phyloP scores from a whole-genome alignment of 2,888 invertebrate species.

The Aleiodes testaceus region DNA sequence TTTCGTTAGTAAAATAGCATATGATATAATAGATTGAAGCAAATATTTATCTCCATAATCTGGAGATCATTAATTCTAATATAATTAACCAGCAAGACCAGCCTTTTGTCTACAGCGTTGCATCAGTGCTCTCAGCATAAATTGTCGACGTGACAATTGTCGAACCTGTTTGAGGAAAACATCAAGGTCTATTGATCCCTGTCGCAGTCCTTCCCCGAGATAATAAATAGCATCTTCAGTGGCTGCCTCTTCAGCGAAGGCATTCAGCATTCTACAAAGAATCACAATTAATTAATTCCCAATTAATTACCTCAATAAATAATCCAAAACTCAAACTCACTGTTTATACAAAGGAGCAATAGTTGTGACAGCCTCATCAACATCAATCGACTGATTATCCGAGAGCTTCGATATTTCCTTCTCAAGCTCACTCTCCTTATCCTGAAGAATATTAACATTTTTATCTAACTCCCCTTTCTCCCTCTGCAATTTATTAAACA shows the following conservation, averaged over 20 bases:
- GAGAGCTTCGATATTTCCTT: slow-evolving; percentile 85
- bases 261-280: slow-evolving; percentile 84
- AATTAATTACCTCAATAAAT: slow-evolving; percentile 27
- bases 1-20: slow-evolving; percentile 54
- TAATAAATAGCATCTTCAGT: slow-evolving; percentile 99
- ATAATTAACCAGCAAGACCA: slow-evolving; percentile 81
- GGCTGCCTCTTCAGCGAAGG: slow-evolving; percentile 98
- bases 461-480: slow-evolving; percentile 89
- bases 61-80: slow-evolving; percentile 18
- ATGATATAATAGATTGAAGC: slow-evolving; percentile 41
- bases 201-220: slow-evolving; percentile 94
- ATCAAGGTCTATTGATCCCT: slow-evolving; percentile 95
- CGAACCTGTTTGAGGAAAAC: slow-evolving; percentile 97
- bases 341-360: slow-evolving; percentile 97
- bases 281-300: slow-evolving; percentile 26
- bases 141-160: slow-evolving; percentile 94
- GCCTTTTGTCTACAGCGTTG: slow-evolving; percentile 97
- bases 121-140: slow-evolving; percentile 95
- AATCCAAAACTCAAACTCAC: slow-evolving; percentile 74
- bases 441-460: slow-evolving; percentile 87
- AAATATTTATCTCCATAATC: slow-evolving; percentile 4
- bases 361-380: slow-evolving; percentile 97
- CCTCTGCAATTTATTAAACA: slow-evolving; percentile 83
- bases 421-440: slow-evolving; percentile 90
- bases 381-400: slow-evolving; percentile 87